A percentile compares a stretch with the other conserved stretches of the same genome.
phyloP scores from a whole-genome alignment of 2,113 vertebrate genomes.

The Apodemus sylvaticus region DNA sequence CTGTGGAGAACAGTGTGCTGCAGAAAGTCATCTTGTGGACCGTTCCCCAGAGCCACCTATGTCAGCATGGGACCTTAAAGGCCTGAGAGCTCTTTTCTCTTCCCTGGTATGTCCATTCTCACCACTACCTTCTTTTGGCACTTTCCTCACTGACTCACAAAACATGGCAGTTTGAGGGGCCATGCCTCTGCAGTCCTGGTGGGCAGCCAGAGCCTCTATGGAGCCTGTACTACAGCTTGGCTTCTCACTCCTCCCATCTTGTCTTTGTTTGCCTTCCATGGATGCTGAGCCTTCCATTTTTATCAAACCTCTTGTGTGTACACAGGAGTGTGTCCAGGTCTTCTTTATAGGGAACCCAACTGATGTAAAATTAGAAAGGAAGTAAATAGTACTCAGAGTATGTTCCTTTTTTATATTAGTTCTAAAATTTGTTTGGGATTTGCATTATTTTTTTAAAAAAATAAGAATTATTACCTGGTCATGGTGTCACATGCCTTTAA shows the following conservation, averaged over 20 bases:
- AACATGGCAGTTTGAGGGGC: not conserved
- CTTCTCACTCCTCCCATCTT: not conserved
- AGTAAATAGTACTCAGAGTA: not conserved
- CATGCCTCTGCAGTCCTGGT: not conserved
- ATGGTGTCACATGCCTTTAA: not conserved
- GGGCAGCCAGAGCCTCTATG: not conserved
- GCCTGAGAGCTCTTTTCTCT: rapidly evolving
- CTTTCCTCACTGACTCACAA: not conserved
- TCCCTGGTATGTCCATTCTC: rapidly evolving
- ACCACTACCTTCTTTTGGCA: too few relatives aligned
- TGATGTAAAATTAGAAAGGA: not conserved
- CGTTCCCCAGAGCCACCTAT: too few relatives aligned
- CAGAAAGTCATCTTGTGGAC: not conserved
- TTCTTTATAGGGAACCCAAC: not conserved
- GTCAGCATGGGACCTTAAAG: not conserved
- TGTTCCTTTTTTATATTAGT: not conserved
- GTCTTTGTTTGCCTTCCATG: not conserved
- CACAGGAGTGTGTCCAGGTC: not conserved
- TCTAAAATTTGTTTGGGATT: not conserved
- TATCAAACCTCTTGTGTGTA: not conserved
- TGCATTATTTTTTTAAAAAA: not conserved
- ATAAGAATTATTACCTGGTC: not conserved
- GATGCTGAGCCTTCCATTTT: not conserved
- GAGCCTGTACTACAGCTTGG: not conserved
- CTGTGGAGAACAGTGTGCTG: not conserved